Evolutionary conservation across 2,113 vertebrate genomes (phyloP).

Genomic region (Erinaceus europaeus): DNA sequence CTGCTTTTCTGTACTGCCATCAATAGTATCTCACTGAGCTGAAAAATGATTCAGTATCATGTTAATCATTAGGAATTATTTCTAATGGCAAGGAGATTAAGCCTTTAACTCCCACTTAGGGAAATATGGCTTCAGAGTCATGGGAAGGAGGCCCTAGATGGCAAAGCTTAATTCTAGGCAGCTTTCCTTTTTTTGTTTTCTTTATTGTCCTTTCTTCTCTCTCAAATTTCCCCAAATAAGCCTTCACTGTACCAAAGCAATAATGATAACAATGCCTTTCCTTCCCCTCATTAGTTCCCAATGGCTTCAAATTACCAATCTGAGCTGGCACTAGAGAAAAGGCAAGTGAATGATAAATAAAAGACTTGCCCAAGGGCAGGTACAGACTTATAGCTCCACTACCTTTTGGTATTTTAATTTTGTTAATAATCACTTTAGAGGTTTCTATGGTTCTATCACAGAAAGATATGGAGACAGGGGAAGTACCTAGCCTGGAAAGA

Average conservation of each 20-base stretch:
- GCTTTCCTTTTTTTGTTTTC: not conserved
- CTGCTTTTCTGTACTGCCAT: slow-evolving; percentile 3
- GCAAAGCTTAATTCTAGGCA: not conserved
- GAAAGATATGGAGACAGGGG: not conserved
- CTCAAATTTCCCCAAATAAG: slow-evolving; percentile 2
- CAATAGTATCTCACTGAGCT: slow-evolving; percentile 3
- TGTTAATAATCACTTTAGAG: not conserved
- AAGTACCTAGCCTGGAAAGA: not conserved
- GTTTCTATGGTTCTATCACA: not conserved
- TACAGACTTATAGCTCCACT: not conserved
- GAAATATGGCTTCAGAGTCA: slow-evolving; percentile 34
- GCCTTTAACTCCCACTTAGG: slow-evolving; percentile 21
- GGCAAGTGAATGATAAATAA: slow-evolving; percentile 6
- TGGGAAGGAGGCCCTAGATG: not conserved
- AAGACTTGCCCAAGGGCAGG: not conserved
- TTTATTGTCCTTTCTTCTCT: slow-evolving; percentile 2
- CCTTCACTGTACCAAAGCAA: slow-evolving; percentile 11
- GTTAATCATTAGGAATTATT: slow-evolving; percentile 62
- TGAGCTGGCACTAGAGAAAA: slow-evolving; percentile 6
- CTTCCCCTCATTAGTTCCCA: slow-evolving; percentile 42
- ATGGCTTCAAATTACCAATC: not conserved
- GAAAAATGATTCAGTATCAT: slow-evolving; percentile 19
- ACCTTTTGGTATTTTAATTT: not conserved
- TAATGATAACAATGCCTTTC: slow-evolving; percentile 44
- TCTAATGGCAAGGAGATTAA: slow-evolving; percentile 57